phyloP scores from a whole-genome alignment of 2,113 vertebrate species.

The Daphoenositta chrysoptera region DNA sequence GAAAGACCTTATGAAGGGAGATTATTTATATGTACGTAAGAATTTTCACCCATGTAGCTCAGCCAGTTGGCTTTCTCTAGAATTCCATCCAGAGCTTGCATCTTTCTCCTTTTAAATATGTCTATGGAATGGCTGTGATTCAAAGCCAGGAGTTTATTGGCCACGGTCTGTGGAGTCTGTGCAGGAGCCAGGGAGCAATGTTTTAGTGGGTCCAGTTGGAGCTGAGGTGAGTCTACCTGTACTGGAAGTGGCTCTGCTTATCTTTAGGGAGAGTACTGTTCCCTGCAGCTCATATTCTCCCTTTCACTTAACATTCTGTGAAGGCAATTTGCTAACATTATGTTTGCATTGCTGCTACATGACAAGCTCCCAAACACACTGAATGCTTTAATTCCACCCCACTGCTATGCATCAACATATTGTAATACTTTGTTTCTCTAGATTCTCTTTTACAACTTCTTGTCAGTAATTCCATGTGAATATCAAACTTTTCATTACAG shows the following conservation, averaged over 20 bases:
- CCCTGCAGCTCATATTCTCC: not conserved
- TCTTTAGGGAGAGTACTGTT: not conserved
- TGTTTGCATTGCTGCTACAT: not conserved
- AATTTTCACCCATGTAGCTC: not conserved
- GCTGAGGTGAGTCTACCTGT: not conserved
- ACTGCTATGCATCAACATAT: not conserved
- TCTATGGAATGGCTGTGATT: not conserved
- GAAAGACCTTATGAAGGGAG: not conserved
- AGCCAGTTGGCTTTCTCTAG: not conserved
- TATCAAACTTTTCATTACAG: not conserved
- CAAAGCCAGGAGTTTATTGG: not conserved
- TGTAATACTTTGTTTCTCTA: not conserved
- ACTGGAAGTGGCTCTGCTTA: not conserved
- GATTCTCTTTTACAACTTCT: not conserved
- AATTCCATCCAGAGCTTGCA: not conserved
- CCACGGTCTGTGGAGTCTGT: not conserved
- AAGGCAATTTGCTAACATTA: not conserved
- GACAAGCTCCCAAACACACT: fast-evolving
- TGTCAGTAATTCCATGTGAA: not conserved
- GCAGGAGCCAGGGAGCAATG: not conserved
- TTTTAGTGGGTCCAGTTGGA: not conserved
- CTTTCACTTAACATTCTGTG: not conserved
- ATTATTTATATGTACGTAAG: not conserved
- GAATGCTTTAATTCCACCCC: not conserved
- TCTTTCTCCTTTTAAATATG: not conserved